Base-by-base conservation (phyloP, 2,888 invertebrate genomes). In the Cataglyphis altisquamis region DNA sequence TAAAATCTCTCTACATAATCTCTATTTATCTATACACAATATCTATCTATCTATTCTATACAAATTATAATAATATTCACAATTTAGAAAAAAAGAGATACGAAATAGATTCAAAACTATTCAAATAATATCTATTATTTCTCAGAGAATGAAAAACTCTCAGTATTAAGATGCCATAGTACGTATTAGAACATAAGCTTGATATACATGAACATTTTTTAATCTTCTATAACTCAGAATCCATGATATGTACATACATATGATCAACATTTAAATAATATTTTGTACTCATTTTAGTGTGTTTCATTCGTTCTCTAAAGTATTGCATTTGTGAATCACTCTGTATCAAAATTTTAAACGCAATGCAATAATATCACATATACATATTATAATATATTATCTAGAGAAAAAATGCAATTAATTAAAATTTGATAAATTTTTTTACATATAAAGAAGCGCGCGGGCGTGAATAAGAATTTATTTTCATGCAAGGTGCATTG, bases 311-410 rank as follows among this genome's bases (percentile, higher is more conserved):
- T 1, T 6, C 48, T 48, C 1, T 18, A 3, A 41, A 41, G 41
- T 41, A 41, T 41, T 12, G 41, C 41, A 48, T 48, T 74, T 64
- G 60, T 8, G 21, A 60, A 77, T 48, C 39, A 15, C 39, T 21
- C 6, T 57, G 36, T 45, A 85, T 41, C 18, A 73, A 39, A 21
- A 3, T 21, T 21, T 12, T 29, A 15, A 60, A 60, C 12, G 10
- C 15, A 29, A 60, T 15, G 12, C 5, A 9, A 52, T 52, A n/a
- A 52, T 15, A 52, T n/a, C 0, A 55, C 10, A 55, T 55, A 21
- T 10, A 55, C 8, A 21, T 18, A 18, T 48, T 15, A 45, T 45
- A 45, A 18, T 48, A 48, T 48, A 18, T 48, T 18, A 48, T 48
- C 18, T 48, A 8, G 6, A 48, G 8, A 48, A 8, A 18, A 1